These are phyloP conservation scores for Euschistus heros DNA, from an alignment of 1,140 invertebrate genomes.

Conservation along the genomic window DNA sequence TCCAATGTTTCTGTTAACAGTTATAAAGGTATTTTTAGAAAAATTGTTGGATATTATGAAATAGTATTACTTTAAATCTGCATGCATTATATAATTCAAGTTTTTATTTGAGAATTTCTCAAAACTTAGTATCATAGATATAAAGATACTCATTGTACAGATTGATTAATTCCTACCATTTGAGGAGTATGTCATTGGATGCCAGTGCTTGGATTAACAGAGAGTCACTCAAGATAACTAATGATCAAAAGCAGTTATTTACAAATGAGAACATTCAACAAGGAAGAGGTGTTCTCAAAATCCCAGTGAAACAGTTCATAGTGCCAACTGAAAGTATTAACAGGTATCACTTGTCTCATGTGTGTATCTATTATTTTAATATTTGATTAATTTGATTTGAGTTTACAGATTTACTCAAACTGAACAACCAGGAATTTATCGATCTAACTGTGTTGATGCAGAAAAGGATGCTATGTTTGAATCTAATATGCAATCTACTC, in stretches of 20 bases:
- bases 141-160: too few species aligned
- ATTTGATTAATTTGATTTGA: not conserved
- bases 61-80: too few species aligned
- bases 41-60: too few species aligned
- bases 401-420: constrained; percentile 38
- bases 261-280: constrained; percentile 18
- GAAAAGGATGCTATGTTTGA: constrained; percentile 29
- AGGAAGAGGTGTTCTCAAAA: constrained; percentile 27
- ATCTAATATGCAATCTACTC: constrained; percentile 22
- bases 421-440: constrained; percentile 35
- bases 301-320: constrained; percentile 38
- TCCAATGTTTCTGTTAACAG: too few species aligned
- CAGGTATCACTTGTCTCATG: not conserved
- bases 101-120: too few species aligned
- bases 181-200: constrained; percentile 22
- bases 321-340: constrained; percentile 30
- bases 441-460: constrained; percentile 17
- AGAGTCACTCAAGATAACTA: constrained; percentile 9
- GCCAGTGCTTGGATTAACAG: constrained; percentile 22
- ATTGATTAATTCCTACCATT: not conserved
- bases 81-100: too few species aligned
- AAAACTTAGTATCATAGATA: too few species aligned
- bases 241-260: constrained; percentile 17
- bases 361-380: not conserved
- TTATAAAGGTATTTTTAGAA: too few species aligned